Conservation (phyloP, 2,797 vertebrate species). For the Ispidina picta region DNA sequence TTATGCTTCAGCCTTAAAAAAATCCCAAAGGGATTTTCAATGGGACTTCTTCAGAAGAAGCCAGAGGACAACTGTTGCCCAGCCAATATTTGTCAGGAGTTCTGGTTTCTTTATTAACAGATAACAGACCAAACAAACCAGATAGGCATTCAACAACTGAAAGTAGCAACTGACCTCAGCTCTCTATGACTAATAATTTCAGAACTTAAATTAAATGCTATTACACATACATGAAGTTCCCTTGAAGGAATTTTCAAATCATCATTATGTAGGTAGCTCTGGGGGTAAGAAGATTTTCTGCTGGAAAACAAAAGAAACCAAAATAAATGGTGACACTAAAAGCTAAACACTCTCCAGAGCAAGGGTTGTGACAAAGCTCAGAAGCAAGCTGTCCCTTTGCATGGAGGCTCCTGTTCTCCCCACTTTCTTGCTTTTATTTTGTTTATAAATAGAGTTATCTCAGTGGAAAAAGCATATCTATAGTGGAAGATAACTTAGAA, state of each 20-base stretch:
- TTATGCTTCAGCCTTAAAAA: background rate
- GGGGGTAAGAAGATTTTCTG: background rate
- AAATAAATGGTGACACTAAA: background rate
- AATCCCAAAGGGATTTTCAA: background rate
- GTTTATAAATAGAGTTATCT: constrained; percentile 18
- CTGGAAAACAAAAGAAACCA: background rate
- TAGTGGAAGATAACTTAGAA: background rate
- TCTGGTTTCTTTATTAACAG: background rate
- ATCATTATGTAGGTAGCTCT: background rate
- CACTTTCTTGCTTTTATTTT: background rate
- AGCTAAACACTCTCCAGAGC: background rate
- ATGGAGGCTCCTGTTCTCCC: background rate
- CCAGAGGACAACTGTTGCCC: background rate
- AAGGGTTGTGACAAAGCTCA: background rate
- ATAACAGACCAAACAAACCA: background rate
- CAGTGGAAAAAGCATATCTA: background rate
- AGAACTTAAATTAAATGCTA: background rate
- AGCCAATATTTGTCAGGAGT: background rate
- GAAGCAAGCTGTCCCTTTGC: background rate
- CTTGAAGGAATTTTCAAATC: background rate
- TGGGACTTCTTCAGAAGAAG: background rate
- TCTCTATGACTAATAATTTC: background rate
- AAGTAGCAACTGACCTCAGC: background rate
- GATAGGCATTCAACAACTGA: background rate
- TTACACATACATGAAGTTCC: background rate